Evolutionary conservation across 2,888 invertebrate species (phyloP).

Genomic region (Hedya salicella): DNA sequence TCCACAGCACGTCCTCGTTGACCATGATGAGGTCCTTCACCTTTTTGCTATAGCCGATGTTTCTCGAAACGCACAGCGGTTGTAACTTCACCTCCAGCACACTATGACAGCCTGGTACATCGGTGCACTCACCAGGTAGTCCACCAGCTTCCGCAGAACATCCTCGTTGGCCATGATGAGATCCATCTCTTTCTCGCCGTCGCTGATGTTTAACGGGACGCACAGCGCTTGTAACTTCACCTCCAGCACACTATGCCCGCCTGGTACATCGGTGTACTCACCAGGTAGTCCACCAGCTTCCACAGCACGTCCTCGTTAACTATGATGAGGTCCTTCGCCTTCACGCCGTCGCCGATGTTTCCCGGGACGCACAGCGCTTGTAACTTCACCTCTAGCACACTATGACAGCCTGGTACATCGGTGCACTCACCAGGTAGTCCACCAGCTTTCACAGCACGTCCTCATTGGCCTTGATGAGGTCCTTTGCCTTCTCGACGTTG

Average conservation of each 20-base stretch:
- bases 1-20: slow-evolving; percentile 95
- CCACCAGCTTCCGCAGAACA: slow-evolving; percentile 93
- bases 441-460: slow-evolving; percentile 95
- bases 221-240: slow-evolving; percentile 97
- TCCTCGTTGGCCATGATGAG: slow-evolving; percentile 97
- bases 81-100: slow-evolving; percentile 96
- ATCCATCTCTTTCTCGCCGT: slow-evolving; percentile 94
- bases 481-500: slow-evolving; percentile 94
- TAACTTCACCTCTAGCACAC: slow-evolving; percentile 95
- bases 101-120: slow-evolving; percentile 95
- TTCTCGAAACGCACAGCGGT: slow-evolving; percentile 95
- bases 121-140: slow-evolving; percentile 94
- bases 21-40: slow-evolving; percentile 97
- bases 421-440: slow-evolving; percentile 93
- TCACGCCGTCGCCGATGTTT: slow-evolving; percentile 96
- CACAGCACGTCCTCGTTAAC: slow-evolving; percentile 95
- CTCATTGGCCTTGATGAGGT: slow-evolving; percentile 96
- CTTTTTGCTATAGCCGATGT: slow-evolving; percentile 95
- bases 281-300: slow-evolving; percentile 95
- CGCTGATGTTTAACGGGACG: slow-evolving; percentile 96
- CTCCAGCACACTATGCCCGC: slow-evolving; percentile 94
- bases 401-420: slow-evolving; percentile 95
- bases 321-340: slow-evolving; percentile 96
- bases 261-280: too few species aligned
- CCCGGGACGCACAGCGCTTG: slow-evolving; percentile 96